Percentiles rank a stretch among this genome's conserved stretches.
phyloP scores from a whole-genome alignment of 2,113 vertebrate genomes.

The Reinhardtius hippoglossoides region DNA sequence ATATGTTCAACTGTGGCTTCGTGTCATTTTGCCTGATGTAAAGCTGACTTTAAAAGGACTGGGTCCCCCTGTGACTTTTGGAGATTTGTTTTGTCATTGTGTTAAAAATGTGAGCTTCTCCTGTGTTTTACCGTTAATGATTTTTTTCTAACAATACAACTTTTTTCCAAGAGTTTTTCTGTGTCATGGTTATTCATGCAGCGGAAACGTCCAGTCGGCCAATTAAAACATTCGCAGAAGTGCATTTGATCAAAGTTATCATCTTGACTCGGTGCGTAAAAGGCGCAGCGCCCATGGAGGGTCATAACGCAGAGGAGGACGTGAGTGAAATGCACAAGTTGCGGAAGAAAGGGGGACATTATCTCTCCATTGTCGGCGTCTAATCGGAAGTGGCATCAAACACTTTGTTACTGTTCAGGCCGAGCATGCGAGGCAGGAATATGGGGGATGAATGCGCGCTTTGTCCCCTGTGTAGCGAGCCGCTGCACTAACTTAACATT shows the following conservation, averaged over 20 bases:
- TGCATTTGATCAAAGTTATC: slow-evolving; percentile 74
- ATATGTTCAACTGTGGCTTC: slow-evolving; percentile 63
- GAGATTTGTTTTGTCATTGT: slow-evolving; percentile 52
- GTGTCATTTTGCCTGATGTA: slow-evolving; percentile 70
- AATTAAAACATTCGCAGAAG: slow-evolving; percentile 72
- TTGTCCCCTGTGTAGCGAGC: slow-evolving; percentile 81
- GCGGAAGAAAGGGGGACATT: slow-evolving; percentile 77
- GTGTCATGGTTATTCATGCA: slow-evolving; percentile 67
- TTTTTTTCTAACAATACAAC: slow-evolving; percentile 76
- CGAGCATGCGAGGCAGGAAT: slow-evolving; percentile 73
- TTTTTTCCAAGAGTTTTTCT: slow-evolving; percentile 67
- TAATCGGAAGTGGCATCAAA: slow-evolving; percentile 86
- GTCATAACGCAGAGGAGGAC: slow-evolving; percentile 80
- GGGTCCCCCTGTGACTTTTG: slow-evolving; percentile 40
- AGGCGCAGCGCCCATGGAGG: slow-evolving; percentile 64
- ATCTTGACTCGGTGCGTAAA: slow-evolving; percentile 55
- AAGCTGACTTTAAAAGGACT: slow-evolving; percentile 53
- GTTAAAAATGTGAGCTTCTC: slow-evolving; percentile 69
- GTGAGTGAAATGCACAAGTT: slow-evolving; percentile 83
- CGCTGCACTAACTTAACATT: slow-evolving; percentile 86
- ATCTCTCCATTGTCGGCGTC: slow-evolving; percentile 80
- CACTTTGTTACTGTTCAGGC: slow-evolving; percentile 82
- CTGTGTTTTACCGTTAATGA: slow-evolving; percentile 62
- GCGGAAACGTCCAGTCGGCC: slow-evolving; percentile 31
- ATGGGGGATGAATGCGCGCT: slow-evolving; percentile 79